phyloP scores from a whole-genome alignment of 2,113 vertebrate species.

The Oreocharis arfaki region DNA sequence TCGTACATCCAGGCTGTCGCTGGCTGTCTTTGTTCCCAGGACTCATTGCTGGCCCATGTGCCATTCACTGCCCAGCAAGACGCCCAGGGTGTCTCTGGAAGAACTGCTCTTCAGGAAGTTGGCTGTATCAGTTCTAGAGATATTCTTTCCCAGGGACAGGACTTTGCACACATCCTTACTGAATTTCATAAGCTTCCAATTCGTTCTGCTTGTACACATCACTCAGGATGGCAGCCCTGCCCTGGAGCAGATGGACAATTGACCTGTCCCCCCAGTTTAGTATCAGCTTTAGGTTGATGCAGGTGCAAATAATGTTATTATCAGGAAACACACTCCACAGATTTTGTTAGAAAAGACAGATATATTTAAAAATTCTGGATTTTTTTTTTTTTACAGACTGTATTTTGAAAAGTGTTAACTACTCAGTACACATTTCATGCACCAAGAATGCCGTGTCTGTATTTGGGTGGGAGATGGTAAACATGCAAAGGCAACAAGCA shows the following conservation, averaged over 20 bases:
- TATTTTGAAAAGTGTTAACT: background rate
- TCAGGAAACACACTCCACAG: background rate
- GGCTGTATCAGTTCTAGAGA: background rate
- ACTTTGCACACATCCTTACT: background rate
- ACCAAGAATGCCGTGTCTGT: background rate
- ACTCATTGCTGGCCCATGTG: background rate
- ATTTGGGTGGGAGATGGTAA: background rate
- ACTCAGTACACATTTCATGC: background rate
- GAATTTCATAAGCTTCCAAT: background rate
- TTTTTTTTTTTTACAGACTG: background rate
- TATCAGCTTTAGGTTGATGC: background rate
- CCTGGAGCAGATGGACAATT: background rate
- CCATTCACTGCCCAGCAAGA: background rate
- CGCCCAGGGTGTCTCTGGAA: background rate
- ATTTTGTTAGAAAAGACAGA: background rate
- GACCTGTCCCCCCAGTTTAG: background rate
- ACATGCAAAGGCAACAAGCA: background rate
- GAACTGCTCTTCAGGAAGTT: background rate
- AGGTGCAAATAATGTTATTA: background rate
- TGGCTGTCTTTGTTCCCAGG: background rate
- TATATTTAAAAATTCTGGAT: background rate
- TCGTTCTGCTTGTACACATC: background rate
- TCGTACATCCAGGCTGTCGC: background rate
- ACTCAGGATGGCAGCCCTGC: background rate
- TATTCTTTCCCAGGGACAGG: background rate